phyloP scores from a whole-genome alignment of 2,797 vertebrate genomes.

The Eurystomus glaucurus region DNA sequence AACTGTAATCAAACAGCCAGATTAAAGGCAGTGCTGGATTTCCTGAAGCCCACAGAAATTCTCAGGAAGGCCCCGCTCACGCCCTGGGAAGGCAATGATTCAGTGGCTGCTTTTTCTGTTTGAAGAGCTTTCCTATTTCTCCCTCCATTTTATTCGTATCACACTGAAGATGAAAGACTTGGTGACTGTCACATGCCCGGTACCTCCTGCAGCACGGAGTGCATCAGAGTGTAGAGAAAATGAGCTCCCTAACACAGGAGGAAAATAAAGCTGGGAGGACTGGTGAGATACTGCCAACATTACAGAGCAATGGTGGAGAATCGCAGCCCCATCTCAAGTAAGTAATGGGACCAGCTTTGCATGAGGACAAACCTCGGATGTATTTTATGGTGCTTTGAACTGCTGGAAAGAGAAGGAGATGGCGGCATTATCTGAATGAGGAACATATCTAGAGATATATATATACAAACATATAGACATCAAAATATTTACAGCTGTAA shows the following conservation, averaged over 20 bases:
- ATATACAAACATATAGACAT: neutral
- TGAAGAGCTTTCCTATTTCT: constrained; percentile 14
- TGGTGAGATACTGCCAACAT: neutral
- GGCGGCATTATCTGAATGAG: neutral
- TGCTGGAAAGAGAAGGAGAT: neutral
- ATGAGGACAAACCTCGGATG: neutral
- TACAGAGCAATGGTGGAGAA: neutral
- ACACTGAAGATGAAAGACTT: constrained; percentile 12
- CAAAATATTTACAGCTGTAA: constrained; percentile 44
- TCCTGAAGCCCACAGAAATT: constrained; percentile 54
- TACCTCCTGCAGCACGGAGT: neutral
- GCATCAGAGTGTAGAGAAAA: neutral
- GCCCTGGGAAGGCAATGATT: constrained; percentile 31
- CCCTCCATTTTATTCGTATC: neutral
- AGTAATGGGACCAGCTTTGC: neutral
- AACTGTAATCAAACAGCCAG: constrained; percentile 43
- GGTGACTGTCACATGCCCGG: neutral
- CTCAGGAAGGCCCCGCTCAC: constrained; percentile 9
- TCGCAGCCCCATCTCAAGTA: neutral
- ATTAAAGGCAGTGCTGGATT: constrained; percentile 49
- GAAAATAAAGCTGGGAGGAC: neutral
- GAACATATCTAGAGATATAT: neutral
- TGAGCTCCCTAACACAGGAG: neutral
- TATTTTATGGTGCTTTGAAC: neutral
- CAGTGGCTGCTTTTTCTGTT: neutral